Base-by-base conservation (phyloP, 2,888 invertebrate species). In the Drosophila putrida region DNA sequence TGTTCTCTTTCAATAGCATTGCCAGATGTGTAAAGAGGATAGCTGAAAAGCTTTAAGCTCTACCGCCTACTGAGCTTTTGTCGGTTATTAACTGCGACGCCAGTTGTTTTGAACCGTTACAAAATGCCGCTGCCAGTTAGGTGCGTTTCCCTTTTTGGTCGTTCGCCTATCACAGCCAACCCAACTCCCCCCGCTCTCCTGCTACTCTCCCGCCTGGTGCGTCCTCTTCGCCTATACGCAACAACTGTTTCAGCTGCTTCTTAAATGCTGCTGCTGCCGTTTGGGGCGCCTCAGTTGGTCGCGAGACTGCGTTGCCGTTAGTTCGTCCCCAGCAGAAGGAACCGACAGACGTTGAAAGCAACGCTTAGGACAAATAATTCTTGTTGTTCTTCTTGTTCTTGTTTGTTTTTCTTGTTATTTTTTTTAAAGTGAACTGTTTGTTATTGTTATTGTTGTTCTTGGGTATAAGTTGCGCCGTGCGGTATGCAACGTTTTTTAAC, bases 251-350 rank as follows among this genome's bases (percentile, higher is more conserved):
- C 59, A 65, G 78, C 72, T 75, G 72, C 70, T 82, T 71, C 74
- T 86, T 84, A 84, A 85, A 85, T 84, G 81, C 64, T 68, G 72
- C 69, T 78, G 82, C 71, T 57, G 67, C 46, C 59, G 71, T 69
- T 73, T 54, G 44, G 58, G 65, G 67, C 69, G 73, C 81, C 69
- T 84, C 85, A 85, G 85, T 85, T 84, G 86, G 85, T 86, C 85
- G 85, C 82, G 84, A 75, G 82, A 82, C 84, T 78, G 84, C 84
- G 77, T 75, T 68, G 80, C 70, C 68, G 83, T 85, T 82, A 73
- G 79, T 75, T 80, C 77, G 82, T 79, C 50, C 51, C 60, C 59
- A 64, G 71, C 61, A 51, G 9, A 46, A 63, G 67, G 36, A 73
- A 69, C 44, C 62, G 60, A 59, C 44, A 38, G 28, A 47, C 31